A percentile compares a stretch with the other conserved stretches of the same genome.
These are phyloP conservation scores for Tonatia bakeri DNA, from an alignment of 2,113 vertebrate species.

Conservation along the genomic window DNA sequence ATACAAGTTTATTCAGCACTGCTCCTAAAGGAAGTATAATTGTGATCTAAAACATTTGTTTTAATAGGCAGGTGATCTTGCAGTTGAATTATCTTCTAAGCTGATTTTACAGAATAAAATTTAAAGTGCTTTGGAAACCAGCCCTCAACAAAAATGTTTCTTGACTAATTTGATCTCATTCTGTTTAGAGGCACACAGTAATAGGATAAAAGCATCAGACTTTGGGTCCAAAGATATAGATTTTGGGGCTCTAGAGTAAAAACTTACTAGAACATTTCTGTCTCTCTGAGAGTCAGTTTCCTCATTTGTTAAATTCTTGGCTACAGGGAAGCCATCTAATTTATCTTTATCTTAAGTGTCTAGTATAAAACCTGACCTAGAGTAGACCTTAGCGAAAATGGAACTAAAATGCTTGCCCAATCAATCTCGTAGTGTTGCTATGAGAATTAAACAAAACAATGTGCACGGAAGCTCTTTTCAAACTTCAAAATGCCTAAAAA, in stretches of 20 bases:
- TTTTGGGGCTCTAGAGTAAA: neutral
- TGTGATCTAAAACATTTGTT: slow-evolving; percentile 45
- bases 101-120: slow-evolving; percentile 48
- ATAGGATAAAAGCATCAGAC: slow-evolving; percentile 26
- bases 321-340: neutral
- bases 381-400: neutral
- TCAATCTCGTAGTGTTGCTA: slow-evolving; percentile 7
- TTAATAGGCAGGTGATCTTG: slow-evolving; percentile 41
- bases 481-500: slow-evolving; percentile 43
- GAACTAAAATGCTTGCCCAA: neutral
- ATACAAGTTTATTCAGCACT: slow-evolving; percentile 33
- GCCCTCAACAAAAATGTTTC: slow-evolving; percentile 44
- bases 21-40: slow-evolving; percentile 49
- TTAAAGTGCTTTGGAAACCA: slow-evolving; percentile 42
- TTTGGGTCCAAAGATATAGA: slow-evolving; percentile 7
- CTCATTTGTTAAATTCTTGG: neutral
- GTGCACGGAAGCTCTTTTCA: neutral
- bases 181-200: neutral
- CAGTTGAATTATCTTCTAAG: slow-evolving; percentile 56
- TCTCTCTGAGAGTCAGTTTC: slow-evolving; percentile 16
- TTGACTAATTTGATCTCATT: slow-evolving; percentile 47
- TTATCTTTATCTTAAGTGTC: slow-evolving; percentile 16
- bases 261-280: neutral
- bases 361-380: neutral
- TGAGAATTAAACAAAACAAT: slow-evolving; percentile 45